Evolutionary conservation across 1,140 invertebrate genomes (phyloP).

Genomic region (Pararge aegeria): DNA sequence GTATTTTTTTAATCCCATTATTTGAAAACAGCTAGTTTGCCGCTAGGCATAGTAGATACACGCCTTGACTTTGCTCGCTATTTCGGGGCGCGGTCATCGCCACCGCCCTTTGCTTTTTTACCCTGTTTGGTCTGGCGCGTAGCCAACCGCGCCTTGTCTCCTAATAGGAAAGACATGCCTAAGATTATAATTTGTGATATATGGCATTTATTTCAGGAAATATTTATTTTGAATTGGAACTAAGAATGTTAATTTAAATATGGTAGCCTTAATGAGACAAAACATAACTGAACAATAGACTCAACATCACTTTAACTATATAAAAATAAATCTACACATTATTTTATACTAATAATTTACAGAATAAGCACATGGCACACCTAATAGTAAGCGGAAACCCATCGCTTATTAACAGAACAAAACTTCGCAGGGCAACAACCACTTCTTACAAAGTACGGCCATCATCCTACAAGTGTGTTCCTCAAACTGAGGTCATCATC

Average conservation of each 20-base stretch:
- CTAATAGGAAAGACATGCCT: conserved; percentile 31
- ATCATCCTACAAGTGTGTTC: too few relatives aligned
- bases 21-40: conserved; percentile 12
- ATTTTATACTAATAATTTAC: too few relatives aligned
- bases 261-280: background rate
- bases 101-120: conserved; percentile 73
- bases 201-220: background rate
- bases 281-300: too few relatives aligned
- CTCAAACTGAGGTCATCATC: too few relatives aligned
- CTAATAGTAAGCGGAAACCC: too few relatives aligned
- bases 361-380: too few relatives aligned
- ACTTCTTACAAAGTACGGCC: too few relatives aligned
- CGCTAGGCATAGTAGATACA: conserved; percentile 44
- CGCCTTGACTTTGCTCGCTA: conserved; percentile 74
- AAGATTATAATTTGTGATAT: conserved; percentile 28
- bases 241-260: background rate
- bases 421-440: too few relatives aligned
- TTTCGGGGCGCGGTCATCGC: conserved; percentile 69
- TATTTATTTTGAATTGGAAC: background rate
- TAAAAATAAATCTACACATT: too few relatives aligned
- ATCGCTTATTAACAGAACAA: too few relatives aligned
- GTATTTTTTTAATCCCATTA: too few relatives aligned
- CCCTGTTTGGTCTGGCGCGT: conserved; percentile 72
- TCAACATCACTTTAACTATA: too few relatives aligned
- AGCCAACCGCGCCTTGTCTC: conserved; percentile 63